phyloP scores from a whole-genome alignment of 1,140 invertebrate genomes.

The Caligus rogercresseyi region DNA sequence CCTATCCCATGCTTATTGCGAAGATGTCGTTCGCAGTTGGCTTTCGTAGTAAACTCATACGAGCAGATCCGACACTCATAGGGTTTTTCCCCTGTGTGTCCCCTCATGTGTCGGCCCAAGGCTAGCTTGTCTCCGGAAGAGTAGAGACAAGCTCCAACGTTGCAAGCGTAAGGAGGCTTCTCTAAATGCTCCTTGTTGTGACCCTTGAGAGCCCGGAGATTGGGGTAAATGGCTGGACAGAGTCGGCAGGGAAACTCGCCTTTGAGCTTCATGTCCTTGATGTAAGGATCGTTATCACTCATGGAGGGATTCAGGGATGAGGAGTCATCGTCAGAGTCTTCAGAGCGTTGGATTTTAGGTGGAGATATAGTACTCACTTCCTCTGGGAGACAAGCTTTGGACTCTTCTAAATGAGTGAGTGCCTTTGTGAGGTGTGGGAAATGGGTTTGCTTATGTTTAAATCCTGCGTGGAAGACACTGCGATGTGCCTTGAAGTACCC shows the following conservation, averaged over 20 bases:
- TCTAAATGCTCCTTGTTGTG: conserved; percentile 49
- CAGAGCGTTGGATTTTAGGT: not conserved
- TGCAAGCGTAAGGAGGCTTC: conserved; percentile 53
- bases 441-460: not conserved
- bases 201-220: conserved; percentile 68
- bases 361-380: not conserved
- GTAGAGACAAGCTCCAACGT: conserved; percentile 61
- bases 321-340: not conserved
- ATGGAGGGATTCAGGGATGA: not conserved
- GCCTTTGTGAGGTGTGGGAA: not conserved
- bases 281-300: conserved; percentile 39
- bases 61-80: conserved; percentile 27
- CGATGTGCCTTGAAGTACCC: not conserved
- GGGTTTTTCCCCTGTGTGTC: conserved; percentile 27
- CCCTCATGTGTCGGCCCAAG: conserved; percentile 46
- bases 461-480: not conserved
- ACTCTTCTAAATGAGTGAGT: not conserved
- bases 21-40: conserved; percentile 29
- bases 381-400: not conserved
- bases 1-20: conserved; percentile 61
- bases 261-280: conserved; percentile 61
- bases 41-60: conserved; percentile 28
- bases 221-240: conserved; percentile 63
- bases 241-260: conserved; percentile 73
- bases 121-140: conserved; percentile 50